Evolutionary conservation across 2,113 vertebrate genomes (phyloP), one percentile per base, ranked within the genome.

Genomic region (Peucedramus taeniatus): DNA sequence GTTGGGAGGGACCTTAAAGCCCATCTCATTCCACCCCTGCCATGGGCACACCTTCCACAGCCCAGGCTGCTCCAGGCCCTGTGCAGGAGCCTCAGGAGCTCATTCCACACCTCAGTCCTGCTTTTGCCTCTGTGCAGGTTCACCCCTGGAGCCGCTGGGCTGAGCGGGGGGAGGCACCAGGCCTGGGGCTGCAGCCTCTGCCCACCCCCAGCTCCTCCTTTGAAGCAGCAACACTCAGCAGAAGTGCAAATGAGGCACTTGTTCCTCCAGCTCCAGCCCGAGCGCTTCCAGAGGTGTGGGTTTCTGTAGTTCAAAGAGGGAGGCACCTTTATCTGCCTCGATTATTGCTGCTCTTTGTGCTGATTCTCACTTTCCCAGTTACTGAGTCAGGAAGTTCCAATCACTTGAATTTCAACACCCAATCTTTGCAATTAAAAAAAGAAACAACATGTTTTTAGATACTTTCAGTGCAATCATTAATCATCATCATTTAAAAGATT

Each of bases 331-430:
- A 8, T 60, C 13, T 14, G 37, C 35, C 56, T 6, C 44, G 19
- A 51, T 61, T 33, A n/a, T 16, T 6, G 9, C 60, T 23, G 56
- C 75, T 79, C 91, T 83, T 77, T 30, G 53, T 77, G 93, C 92
- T 60, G 68, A 86, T 50, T 83, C 57, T 61, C 63, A 35, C 83
- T 79, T 84, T 75, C 24, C 83, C 68, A 13, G 87, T 9, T 65
- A 78, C 93, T 47, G 86, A 94, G n/a, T 91, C 87, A 81, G 94
- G 94, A 70, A 83, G 89, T 92, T 95, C 74, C 92, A 90, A 87
- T 81, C 83, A 57, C 76, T 69, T 30, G 39, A 78, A 91, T 91
- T 91, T 49, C 49, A 70, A 60, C 79, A 94, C 81, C 70, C 75
- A 28, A 61, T 44, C 35, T 81, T 77, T 9, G 82, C 86, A 65